Evolutionary conservation across 2,888 invertebrate species (phyloP), one percentile per base, ranked within the genome.

Genomic region (Lacanobia oleracea): DNA sequence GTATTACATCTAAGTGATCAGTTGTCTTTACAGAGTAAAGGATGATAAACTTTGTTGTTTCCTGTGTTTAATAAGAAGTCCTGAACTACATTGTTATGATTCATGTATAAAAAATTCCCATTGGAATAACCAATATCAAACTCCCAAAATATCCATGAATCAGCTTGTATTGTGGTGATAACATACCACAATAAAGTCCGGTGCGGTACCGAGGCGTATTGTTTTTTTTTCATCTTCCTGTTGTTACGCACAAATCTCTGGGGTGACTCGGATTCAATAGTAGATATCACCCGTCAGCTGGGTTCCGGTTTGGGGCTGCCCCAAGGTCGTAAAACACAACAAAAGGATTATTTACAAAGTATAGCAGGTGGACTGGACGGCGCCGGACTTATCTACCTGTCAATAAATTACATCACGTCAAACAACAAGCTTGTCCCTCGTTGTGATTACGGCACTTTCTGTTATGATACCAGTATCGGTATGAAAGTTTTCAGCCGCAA

Each of bases 341-440:
- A 81, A 77, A 76, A 76, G 77, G 53, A 81, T 81, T 78, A 77
- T 81, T 81, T 71, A 81, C 62, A 81, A 81, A 78, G 53, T 77
- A 77, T 40, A 68, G 54, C 77, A 81, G 76, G 76, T 82, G 75
- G 82, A 69, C 73, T 79, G 67, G 73, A 72, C 71, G 72, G 68
- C 72, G 60, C 70, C 71, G 63, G 65, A 59, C 72, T 67, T 67
- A 81, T 75, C 77, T 66, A 74, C 50, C 75, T 76, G 69, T 57
- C 67, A 64, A 70, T 79, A 79, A 66, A 79, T 79, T 76, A 77
- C 61, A 62, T 33, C 21, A 63, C 48, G 21, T 57, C 76, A 73
- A 76, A 79, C 60, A 79, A 73, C 37, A 64, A 21, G 45, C 33
- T 60, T 57, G 50, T 53, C 51, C 51, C 8, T 62, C 27, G 40